phyloP scores from a whole-genome alignment of 2,888 invertebrate species.

The Pseudeuparius sepicola region DNA sequence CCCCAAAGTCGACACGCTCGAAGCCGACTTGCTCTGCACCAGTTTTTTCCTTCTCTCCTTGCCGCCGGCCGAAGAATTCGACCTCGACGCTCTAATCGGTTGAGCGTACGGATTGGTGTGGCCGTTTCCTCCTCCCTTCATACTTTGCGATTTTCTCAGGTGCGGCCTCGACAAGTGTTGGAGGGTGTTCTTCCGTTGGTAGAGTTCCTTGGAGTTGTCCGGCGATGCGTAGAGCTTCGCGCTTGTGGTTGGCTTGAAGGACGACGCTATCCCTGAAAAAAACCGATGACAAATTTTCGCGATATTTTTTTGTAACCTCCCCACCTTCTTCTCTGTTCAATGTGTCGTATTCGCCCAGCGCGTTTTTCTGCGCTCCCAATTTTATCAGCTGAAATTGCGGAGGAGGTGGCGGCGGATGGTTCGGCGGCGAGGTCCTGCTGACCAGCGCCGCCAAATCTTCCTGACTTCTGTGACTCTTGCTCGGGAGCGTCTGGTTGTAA shows the following conservation, averaged over 20 bases:
- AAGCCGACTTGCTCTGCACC: conserved; percentile 36
- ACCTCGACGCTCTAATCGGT: conserved; percentile 42
- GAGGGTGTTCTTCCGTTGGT: conserved; percentile 46
- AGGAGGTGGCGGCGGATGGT: conserved; percentile 74
- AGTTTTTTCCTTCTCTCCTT: conserved; percentile 38
- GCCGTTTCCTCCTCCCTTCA: conserved; percentile 36
- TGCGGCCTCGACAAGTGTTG: conserved; percentile 47
- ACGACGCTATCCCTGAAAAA: conserved; percentile 57
- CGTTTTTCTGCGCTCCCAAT: conserved; percentile 48
- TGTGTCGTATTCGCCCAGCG: conserved; percentile 32
- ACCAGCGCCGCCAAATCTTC: conserved; percentile 49
- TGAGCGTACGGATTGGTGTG: conserved; percentile 48
- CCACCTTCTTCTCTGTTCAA: conserved; percentile 34
- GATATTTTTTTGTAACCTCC: no score
- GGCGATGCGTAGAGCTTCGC: conserved; percentile 86
- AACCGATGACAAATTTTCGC: no score
- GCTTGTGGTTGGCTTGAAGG: conserved; percentile 79
- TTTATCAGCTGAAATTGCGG: conserved; percentile 57
- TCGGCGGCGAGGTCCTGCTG: conserved; percentile 55
- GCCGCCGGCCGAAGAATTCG: conserved; percentile 33
- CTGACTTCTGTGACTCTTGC: conserved; percentile 56
- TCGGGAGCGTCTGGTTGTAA: conserved; percentile 21
- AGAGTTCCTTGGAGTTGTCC: conserved; percentile 66
- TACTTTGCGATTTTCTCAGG: conserved; percentile 52
- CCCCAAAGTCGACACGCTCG: conserved; percentile 31